Base-by-base conservation (phyloP, 2,888 invertebrate genomes). In the Drosophila merina region DNA sequence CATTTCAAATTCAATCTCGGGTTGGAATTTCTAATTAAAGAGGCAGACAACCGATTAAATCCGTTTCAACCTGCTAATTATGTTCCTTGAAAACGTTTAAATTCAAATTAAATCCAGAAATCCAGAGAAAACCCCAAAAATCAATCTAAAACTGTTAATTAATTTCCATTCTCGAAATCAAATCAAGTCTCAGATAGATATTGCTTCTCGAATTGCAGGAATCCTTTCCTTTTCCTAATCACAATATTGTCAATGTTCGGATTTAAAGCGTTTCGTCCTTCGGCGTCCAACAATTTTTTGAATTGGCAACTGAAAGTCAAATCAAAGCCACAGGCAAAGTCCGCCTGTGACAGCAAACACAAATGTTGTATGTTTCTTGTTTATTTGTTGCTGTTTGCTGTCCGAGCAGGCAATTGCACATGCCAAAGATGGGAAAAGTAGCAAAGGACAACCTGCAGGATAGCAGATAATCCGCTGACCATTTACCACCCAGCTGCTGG, bases 221-320 rank as follows among this genome's bases (percentile, higher is more conserved):
- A 20, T 20, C 28, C 28, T n/a, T n/a, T n/a, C n/a, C n/a, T n/a
- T n/a, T n/a, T 59, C 6, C 3, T 8, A 33, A 50, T 63, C 44
- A 44, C 30, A 45, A 44, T 51, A 14, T 36, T 63, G 51, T 38
- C 67, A 14, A 48, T 10, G 40, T 42, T 40, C 5, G 47, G 66
- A 66, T 14, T 66, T 55, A 55, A 66, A 54, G 54, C 55, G n/a
- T 48, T 20, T 44, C 31, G 48, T 55, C 33, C 70, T 42, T 48
- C 2, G 44, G 36, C 20, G 0, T 0, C 20, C 38, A 58, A 54
- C 25, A 10, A 28, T 67, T 58, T 58, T 67, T 38, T 62, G 44
- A 74, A 82, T 67, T 74, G 77, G 71, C 73, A 72, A 64, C 58
- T 66, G 62, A 77, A 86, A 80, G 81, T 70, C 75, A 77, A 77